Evolutionary conservation across 2,113 vertebrate species (phyloP).

Genomic region (Odobenus rosmarus): DNA sequence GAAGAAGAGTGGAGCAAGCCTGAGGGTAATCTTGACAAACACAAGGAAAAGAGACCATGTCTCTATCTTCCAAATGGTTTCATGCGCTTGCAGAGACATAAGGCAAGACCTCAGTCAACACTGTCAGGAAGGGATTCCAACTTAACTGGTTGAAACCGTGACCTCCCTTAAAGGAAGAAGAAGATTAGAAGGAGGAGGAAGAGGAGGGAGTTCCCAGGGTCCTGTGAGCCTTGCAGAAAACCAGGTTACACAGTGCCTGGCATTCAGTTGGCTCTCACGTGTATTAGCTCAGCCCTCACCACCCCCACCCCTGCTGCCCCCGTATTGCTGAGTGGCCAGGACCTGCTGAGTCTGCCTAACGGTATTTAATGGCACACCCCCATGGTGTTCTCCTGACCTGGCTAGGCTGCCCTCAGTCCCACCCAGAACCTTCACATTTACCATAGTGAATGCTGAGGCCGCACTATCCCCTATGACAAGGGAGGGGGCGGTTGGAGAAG

Average conservation of each 20-base stretch:
- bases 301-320: accelerated
- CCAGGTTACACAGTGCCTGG: accelerated
- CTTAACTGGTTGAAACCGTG: background rate
- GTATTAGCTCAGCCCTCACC: accelerated
- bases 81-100: no score
- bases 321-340: background rate
- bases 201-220: background rate
- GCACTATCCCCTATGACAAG: accelerated
- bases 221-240: accelerated
- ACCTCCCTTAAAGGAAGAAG: background rate
- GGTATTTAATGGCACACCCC: background rate
- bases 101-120: background rate
- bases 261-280: background rate
- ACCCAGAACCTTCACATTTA: background rate
- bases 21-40: background rate
- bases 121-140: background rate
- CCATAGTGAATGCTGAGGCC: background rate
- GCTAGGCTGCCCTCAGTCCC: background rate
- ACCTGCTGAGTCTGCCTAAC: background rate
- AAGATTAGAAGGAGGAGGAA: background rate
- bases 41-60: background rate
- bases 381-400: background rate
- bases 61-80: background rate
- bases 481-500: background rate
- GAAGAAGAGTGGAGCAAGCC: background rate